Evolutionary conservation across 2,888 invertebrate genomes (phyloP).

Genomic region (Opisthograptis luteolata): DNA sequence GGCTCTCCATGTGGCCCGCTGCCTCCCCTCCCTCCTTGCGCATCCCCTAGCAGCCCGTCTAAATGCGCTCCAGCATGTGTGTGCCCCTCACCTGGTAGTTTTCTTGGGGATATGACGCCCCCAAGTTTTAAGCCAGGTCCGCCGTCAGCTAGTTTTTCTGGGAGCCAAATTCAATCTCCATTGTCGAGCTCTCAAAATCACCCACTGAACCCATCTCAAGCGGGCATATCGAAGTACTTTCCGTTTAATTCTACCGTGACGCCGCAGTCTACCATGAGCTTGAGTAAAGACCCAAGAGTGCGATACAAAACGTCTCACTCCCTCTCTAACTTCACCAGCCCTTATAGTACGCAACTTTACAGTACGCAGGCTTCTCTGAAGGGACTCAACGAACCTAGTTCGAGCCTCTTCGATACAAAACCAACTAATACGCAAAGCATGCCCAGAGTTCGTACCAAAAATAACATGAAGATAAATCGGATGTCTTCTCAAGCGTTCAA

Average conservation of each 20-base stretch:
- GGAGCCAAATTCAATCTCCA: conserved; percentile 31
- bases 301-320: conserved; percentile 20
- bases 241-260: conserved; percentile 42
- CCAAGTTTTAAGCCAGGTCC: no score
- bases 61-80: conserved; percentile 29
- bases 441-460: conserved; percentile 8
- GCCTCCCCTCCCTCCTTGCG: no score
- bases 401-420: not conserved
- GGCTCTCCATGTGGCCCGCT: no score
- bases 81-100: conserved; percentile 3
- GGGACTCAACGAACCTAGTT: not conserved
- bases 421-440: not conserved
- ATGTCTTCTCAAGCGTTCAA: conserved; percentile 4
- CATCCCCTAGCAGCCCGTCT: no score
- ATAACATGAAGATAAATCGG: not conserved
- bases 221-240: conserved; percentile 50
- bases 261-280: conserved; percentile 17
- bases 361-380: conserved; percentile 32
- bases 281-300: conserved; percentile 13
- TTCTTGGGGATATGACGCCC: conserved; percentile 15
- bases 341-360: conserved; percentile 36
- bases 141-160: no score
- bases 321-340: conserved; percentile 32
- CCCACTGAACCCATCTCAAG: not conserved
- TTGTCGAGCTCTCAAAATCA: conserved; percentile 1